A percentile compares a stretch with the other conserved stretches of the same genome.
Evolutionary conservation across 2,888 invertebrate species (phyloP).

Genomic region (Lasioglossum villosulum): DNA sequence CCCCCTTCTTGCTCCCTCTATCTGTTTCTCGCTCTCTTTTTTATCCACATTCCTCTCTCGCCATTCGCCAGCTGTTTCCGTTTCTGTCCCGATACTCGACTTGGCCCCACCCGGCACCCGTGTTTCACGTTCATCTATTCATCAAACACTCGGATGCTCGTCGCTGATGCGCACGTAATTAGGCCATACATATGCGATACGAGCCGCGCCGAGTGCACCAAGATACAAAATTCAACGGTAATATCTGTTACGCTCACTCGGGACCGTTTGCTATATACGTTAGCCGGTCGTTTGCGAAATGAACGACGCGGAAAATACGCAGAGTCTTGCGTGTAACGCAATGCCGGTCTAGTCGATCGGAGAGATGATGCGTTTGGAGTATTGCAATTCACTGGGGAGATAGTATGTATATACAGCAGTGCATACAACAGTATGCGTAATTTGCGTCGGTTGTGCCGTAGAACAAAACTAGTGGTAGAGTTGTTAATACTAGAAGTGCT

Average conservation of each 20-base stretch:
- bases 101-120: background rate
- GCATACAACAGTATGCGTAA: background rate
- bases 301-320: background rate
- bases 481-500: background rate
- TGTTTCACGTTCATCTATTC: slow-evolving; percentile 11
- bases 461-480: background rate
- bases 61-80: slow-evolving; percentile 10
- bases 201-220: background rate
- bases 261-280: background rate
- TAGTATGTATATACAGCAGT: background rate
- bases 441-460: background rate
- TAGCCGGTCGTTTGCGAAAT: slow-evolving; percentile 1
- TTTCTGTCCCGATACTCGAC: slow-evolving; percentile 16
- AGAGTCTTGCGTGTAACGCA: background rate
- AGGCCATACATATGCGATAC: slow-evolving; percentile 3
- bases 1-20: slow-evolving; percentile 15
- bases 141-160: slow-evolving; percentile 17
- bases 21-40: background rate
- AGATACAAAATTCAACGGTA: slow-evolving; percentile 17
- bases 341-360: background rate
- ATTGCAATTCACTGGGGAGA: background rate
- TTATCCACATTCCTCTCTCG: background rate
- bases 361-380: background rate
- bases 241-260: slow-evolving; percentile 9
- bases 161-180: slow-evolving; percentile 15